Evolutionary conservation across 2,888 invertebrate species (phyloP).

Genomic region (Andricus quercusramuli): DNA sequence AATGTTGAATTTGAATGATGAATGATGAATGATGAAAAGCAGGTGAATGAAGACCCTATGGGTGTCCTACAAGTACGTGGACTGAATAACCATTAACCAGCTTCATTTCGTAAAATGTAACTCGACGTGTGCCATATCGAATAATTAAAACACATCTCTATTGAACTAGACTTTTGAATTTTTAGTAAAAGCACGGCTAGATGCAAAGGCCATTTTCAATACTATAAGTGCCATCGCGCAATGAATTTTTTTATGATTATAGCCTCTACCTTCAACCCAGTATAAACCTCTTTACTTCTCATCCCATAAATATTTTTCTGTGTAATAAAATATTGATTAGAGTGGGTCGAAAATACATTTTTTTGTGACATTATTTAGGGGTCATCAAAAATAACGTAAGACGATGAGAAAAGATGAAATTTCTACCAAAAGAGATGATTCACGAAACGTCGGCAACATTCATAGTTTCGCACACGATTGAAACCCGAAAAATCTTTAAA

Average conservation of each 20-base stretch:
- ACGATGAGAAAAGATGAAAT: too few species aligned
- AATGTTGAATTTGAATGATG: neutral
- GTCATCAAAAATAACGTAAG: too few species aligned
- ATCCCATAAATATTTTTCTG: neutral
- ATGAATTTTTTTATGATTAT: neutral
- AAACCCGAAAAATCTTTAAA: too few species aligned
- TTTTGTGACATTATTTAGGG: too few species aligned
- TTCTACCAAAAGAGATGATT: too few species aligned
- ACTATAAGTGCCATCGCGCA: neutral
- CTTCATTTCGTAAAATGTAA: neutral
- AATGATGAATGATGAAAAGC: neutral
- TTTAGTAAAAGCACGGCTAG: neutral
- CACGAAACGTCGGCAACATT: too few species aligned
- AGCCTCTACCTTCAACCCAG: neutral
- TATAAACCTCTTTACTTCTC: neutral
- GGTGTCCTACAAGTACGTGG: neutral
- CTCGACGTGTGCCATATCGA: neutral
- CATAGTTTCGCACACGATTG: too few species aligned
- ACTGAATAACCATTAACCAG: neutral
- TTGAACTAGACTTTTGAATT: neutral
- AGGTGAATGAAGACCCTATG: neutral
- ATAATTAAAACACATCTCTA: slow-evolving; percentile 1
- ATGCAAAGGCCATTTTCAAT: neutral
- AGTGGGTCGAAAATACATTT: too few species aligned
- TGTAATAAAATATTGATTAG: too few species aligned